Evolutionary conservation across 2,113 vertebrate genomes (phyloP), one percentile per base, ranked within the genome.

Genomic region (Cheilinus undulatus): DNA sequence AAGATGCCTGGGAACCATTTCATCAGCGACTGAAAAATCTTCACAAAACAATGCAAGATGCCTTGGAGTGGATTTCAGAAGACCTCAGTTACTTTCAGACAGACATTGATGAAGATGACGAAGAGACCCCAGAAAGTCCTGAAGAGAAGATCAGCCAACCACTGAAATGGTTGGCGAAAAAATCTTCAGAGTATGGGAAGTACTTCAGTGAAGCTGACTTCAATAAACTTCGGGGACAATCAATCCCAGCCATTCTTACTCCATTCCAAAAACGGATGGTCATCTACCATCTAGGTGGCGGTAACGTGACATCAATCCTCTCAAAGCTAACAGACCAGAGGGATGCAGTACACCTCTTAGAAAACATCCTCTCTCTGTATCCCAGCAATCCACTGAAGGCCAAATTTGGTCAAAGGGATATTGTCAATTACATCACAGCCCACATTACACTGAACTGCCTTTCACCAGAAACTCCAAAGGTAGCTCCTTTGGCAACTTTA

Each of bases 81-180:
- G 94, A 96, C 20, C 63, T 95, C 23, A 93, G 93, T 75, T 95
- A 95, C 27, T 96, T 95, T 74, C 94, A 95, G 80, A 95, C 93
- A 51, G 94, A 95, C 11, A 87, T 92, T 51, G 86, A 3, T 23
- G 62, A 52, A 15, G 91, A 75, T 46, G 80, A 91, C 42, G 90
- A 93, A 0, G 89, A 89, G 10, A 71, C 46, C 0, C 48, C 0
- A 32, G 28, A 74, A 19, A 74, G 46, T 0, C 50, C 34, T 0
- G 91, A 92, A 4, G 84, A 69, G 54, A 91, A 91, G 9, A 82
- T 92, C 56, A 48, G 82, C 10, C 88, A 94, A 32, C 92, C 94
- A 8, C 86, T 93, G 30, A 89, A 0, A 28, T 95, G 94, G 95
- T 46, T 96, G 57, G 57, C 76, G 24, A 91, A 42, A n/a, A 93